A percentile compares a stretch with the other conserved stretches of the same genome.
phyloP scores from a whole-genome alignment of 2,888 invertebrate species.

The Vandiemenella viatica region DNA sequence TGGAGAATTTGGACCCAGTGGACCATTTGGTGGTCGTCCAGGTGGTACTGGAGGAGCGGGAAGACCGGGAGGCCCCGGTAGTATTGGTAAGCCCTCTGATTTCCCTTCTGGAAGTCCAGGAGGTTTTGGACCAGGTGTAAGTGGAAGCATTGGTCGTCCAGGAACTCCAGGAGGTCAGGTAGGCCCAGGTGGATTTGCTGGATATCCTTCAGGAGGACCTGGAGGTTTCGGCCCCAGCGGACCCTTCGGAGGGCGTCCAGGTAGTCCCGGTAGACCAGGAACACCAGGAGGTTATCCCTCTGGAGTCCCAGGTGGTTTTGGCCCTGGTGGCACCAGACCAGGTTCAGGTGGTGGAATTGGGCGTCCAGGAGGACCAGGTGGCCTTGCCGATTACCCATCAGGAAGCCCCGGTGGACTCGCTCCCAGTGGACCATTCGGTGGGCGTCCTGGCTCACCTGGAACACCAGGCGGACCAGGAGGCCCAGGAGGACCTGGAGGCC shows the following conservation, averaged over 20 bases:
- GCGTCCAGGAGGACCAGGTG: constrained; percentile 21
- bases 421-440: constrained; percentile 14
- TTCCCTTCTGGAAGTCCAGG: background rate
- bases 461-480: constrained; percentile 20
- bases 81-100: background rate
- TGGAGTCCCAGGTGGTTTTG: constrained; percentile 17
- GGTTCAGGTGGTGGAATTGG: constrained; percentile 19
- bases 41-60: background rate
- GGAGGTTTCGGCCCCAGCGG: background rate
- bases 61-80: background rate
- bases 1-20: background rate
- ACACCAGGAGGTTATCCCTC: constrained; percentile 4
- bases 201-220: background rate
- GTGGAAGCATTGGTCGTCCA: no score
- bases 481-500: constrained; percentile 17
- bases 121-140: background rate
- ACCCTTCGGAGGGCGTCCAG: constrained; percentile 16
- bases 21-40: background rate
- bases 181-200: background rate
- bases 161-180: background rate
- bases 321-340: constrained; percentile 19
- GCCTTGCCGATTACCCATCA: constrained; percentile 20
- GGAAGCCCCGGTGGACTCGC: constrained; percentile 16
- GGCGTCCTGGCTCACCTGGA: constrained; percentile 22
- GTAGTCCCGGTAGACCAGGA: constrained; percentile 26